Evolutionary conservation across 2,797 vertebrate genomes (phyloP).

Genomic region (Lindbergichthys nudifrons): DNA sequence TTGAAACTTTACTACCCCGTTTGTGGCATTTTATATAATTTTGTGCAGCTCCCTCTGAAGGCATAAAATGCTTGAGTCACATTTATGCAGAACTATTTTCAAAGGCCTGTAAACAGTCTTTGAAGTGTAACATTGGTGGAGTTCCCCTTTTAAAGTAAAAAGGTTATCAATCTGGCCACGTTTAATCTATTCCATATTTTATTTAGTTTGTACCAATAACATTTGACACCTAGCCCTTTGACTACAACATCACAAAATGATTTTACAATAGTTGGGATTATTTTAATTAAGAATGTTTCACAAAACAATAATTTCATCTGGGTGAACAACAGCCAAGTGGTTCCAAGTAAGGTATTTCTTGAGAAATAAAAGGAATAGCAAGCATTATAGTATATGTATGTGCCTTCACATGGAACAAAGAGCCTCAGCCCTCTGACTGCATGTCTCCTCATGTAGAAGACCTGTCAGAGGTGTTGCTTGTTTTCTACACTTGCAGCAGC

Average conservation of each 20-base stretch:
- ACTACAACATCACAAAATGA: not conserved
- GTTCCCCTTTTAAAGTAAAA: not conserved
- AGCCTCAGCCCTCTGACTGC: conserved; percentile 5
- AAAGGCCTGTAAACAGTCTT: not conserved
- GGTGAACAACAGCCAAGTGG: not conserved
- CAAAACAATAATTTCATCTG: not conserved
- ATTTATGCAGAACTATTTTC: not conserved
- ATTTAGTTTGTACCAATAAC: not conserved
- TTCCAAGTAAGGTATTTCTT: not conserved
- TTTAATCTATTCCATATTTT: not conserved
- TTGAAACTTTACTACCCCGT: not conserved
- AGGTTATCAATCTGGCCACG: not conserved
- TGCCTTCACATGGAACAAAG: conserved; percentile 26
- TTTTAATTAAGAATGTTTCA: not conserved
- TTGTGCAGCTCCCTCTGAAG: not conserved
- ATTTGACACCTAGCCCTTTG: not conserved
- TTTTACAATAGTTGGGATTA: not conserved
- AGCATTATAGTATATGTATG: conserved; percentile 9
- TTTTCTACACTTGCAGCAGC: conserved; percentile 24
- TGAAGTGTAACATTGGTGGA: not conserved
- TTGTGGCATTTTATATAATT: not conserved
- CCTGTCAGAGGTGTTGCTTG: conserved; percentile 10
- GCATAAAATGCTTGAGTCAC: not conserved
- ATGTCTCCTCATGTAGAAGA: conserved; percentile 16
- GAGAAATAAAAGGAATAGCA: conserved; percentile 26